phyloP scores from a whole-genome alignment of 2,113 vertebrate species.

The Marcusenius ussheri region DNA sequence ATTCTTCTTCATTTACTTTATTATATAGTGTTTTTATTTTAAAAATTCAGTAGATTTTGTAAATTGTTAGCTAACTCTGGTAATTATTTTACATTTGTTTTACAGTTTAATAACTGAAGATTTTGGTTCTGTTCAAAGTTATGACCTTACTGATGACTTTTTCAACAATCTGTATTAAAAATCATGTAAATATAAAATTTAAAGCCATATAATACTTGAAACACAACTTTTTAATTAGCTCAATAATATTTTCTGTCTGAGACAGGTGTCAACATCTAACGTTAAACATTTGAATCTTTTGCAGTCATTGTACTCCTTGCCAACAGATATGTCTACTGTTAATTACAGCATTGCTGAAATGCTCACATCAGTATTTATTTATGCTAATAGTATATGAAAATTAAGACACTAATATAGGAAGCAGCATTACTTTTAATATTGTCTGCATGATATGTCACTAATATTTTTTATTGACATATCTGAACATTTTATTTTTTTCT shows the following conservation, averaged over 20 bases:
- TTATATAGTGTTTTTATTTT: not conserved
- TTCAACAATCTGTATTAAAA: not conserved
- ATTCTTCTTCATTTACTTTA: not conserved
- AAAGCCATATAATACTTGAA: not conserved
- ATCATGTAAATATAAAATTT: not conserved
- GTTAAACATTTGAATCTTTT: constrained; percentile 39
- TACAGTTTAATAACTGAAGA: not conserved
- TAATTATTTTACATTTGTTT: not conserved
- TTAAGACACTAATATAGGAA: constrained; percentile 22
- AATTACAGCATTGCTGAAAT: constrained; percentile 43
- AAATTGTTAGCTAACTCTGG: not conserved
- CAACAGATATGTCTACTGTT: constrained; percentile 32
- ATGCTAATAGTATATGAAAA: constrained; percentile 24
- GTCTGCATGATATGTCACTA: not conserved
- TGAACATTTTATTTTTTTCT: not conserved
- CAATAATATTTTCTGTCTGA: not conserved
- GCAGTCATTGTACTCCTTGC: constrained; percentile 50
- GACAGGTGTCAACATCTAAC: constrained; percentile 39
- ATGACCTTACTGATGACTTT: not conserved
- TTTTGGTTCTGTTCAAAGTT: not conserved
- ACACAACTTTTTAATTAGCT: not conserved
- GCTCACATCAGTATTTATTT: constrained; percentile 44
- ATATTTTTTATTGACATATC: not conserved
- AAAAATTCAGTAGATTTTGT: not conserved
- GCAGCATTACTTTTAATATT: not conserved